Base-by-base conservation (phyloP, 1,140 invertebrate genomes). In the Pectinophora gossypiella region DNA sequence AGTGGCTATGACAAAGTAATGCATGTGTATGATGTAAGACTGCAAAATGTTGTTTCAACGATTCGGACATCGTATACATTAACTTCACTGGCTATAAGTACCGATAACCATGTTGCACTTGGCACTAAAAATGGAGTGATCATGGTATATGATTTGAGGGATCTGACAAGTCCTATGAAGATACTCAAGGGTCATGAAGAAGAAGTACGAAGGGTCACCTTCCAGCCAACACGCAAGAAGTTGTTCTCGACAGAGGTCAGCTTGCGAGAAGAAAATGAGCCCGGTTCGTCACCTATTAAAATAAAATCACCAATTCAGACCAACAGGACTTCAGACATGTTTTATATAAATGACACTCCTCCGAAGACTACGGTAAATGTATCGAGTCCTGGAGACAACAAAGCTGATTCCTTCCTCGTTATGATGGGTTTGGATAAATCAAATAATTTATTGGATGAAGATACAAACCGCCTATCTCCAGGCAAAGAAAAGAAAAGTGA, bases 1-100 rank as follows among this genome's bases (percentile, higher is more conserved):
- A 67, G 76, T 69, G 84, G 86, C 0, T 88, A 72, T 67, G 87
- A 89, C 61, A 88, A 86, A 68, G 68, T 79, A 27, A 75, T 87
- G 64, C 72, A 86, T 71, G 67, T 87, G 0, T 87, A 88, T 65
- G 87, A 89, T 59, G 67, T 83, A 32, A 72, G 81, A 64, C 54
- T 85, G 40, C 76, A 85, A 66, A 79, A 79, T 64, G 71, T 86
- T 51, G 83, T 87, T 3, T 78, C 77, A 4, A 82, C 83, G 3
- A 71, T 85, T n/a, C 69, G 64, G 43, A 85, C 86, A 9, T 61
- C 79, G 45, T 72, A 76, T 50, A 77, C 75, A 20, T 59, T 89
- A 12, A 84, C 84, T 45, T 85, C 84, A 19, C 48, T 89, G 20
- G 80, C 86, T 32, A 75, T 86, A 22, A 88, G 83, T 63, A 18